Evolutionary conservation across 1,140 invertebrate genomes (phyloP), one percentile per base, ranked within the genome.

Genomic region (Aphaenogaster ashmeadi): DNA sequence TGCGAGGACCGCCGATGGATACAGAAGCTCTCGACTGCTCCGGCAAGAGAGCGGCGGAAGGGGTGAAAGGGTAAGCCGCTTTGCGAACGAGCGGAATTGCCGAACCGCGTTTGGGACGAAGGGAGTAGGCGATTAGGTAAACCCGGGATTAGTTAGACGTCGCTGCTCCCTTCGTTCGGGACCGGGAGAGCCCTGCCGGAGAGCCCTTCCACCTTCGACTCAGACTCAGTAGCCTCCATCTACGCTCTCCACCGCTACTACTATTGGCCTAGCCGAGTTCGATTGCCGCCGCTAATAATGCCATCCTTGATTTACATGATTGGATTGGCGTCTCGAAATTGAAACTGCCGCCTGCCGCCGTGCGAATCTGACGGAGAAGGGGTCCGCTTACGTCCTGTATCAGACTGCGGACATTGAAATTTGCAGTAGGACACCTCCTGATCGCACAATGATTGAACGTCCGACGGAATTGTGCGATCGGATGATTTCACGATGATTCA

Each of bases 291-390:
- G 90, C 94, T 95, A 95, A 95, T 95, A 95, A 95, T 93, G 94
- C 94, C 93, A 90, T 83, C 87, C 93, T 93, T 95, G 94, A 95
- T 95, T 95, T 95, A 95, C 95, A 95, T 95, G 95, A 95, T 95
- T 95, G 94, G 94, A 95, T 95, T 93, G 94, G 92, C 94, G 93
- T 95, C 94, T 92, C 94, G 94, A 95, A 95, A 95, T 95, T 95
- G 95, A 95, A 95, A 95, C 93, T 92, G 85, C 90, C 91, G 78
- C 74, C 72, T 58, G 60, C 58, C 81, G 52, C 11, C 56, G 8
- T 41, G 33, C 64, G 11, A 58, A 9, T 77, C n/a, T 58, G 13
- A 52, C 54, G 47, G 54, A 44, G 56, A 44, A 66, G 27, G 47
- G 8, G 11, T 9, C 52, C 38, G 67, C 38, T 87, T 84, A 27